These are phyloP conservation scores for Amiota minor DNA, from an alignment of 2,888 invertebrate species.

Conservation along the genomic window DNA sequence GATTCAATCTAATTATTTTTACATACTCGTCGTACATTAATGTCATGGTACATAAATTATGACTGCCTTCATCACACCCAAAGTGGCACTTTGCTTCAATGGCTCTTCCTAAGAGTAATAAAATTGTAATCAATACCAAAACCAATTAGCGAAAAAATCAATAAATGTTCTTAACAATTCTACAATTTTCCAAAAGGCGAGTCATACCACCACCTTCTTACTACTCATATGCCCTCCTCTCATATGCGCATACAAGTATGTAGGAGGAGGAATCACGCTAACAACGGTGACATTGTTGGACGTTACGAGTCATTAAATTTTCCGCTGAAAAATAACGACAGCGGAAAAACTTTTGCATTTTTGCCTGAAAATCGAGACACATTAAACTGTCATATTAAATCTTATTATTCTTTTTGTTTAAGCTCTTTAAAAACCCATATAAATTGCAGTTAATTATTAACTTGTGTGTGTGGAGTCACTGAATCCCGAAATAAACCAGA, in stretches of 20 bases:
- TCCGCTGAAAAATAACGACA: slow-evolving; percentile 6
- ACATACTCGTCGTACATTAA: neutral
- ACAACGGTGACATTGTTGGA: neutral
- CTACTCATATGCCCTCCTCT: neutral
- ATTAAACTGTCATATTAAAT: slow-evolving; percentile 17
- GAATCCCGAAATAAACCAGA: neutral
- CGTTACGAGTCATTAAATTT: slow-evolving; percentile 25
- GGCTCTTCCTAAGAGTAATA: neutral
- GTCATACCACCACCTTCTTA: neutral
- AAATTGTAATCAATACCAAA: slow-evolving; percentile 10
- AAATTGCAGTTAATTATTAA: slow-evolving; percentile 28
- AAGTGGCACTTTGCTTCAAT: neutral
- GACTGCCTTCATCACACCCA: slow-evolving; percentile 21
- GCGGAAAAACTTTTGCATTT: slow-evolving; percentile 27
- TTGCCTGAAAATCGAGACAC: slow-evolving; percentile 11
- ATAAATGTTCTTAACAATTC: slow-evolving; percentile 18
- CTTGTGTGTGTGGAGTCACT: slow-evolving; percentile 12
- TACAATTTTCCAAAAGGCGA: slow-evolving; percentile 8
- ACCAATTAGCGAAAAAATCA: slow-evolving; percentile 24
- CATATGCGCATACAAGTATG: neutral
- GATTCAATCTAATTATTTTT: too few relatives aligned
- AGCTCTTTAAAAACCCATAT: slow-evolving; percentile 22
- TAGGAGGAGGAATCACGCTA: too few relatives aligned
- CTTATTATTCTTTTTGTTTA: slow-evolving; percentile 1
- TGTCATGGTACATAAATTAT: slow-evolving; percentile 22